Conservation (phyloP, 2,888 invertebrate species). For the Lomographa bimaculata region DNA sequence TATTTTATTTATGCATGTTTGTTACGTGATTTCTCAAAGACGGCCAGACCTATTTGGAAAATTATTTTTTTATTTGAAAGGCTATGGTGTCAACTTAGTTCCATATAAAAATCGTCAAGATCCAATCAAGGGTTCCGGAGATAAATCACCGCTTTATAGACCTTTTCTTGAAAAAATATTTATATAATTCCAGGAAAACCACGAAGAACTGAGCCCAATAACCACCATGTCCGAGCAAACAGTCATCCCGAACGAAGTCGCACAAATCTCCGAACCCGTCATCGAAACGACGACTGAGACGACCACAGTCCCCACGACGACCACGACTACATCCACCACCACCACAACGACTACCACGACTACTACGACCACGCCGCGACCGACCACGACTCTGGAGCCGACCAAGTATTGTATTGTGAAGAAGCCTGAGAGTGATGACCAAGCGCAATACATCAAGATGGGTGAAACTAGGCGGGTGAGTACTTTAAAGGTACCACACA, state of each 20-base stretch:
- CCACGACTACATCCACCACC: slow-evolving; percentile 55
- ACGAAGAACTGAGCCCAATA: slow-evolving; percentile 64
- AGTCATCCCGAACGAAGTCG: slow-evolving; percentile 64
- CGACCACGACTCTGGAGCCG: slow-evolving; percentile 84
- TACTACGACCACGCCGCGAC: slow-evolving; percentile 74
- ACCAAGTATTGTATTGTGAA: slow-evolving; percentile 91
- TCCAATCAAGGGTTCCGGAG: no score
- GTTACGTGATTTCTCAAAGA: no score
- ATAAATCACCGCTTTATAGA: no score
- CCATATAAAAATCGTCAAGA: no score
- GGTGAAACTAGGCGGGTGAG: slow-evolving; percentile 93
- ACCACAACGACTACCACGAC: slow-evolving; percentile 71
- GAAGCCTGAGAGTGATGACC: slow-evolving; percentile 90
- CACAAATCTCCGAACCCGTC: slow-evolving; percentile 71
- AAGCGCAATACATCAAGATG: slow-evolving; percentile 90
- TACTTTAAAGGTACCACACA: no score
- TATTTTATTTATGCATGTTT: no score
- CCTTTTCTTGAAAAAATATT: no score
- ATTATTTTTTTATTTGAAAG: no score
- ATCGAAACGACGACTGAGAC: slow-evolving; percentile 61
- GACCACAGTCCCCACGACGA: slow-evolving; percentile 48
- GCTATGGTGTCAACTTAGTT: no score
- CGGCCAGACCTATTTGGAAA: no score
- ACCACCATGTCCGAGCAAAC: slow-evolving; percentile 77
- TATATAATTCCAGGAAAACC: slow-evolving; percentile 62